Evolutionary conservation across 2,797 vertebrate genomes (phyloP).

Genomic region (Denticeps clupeoides): DNA sequence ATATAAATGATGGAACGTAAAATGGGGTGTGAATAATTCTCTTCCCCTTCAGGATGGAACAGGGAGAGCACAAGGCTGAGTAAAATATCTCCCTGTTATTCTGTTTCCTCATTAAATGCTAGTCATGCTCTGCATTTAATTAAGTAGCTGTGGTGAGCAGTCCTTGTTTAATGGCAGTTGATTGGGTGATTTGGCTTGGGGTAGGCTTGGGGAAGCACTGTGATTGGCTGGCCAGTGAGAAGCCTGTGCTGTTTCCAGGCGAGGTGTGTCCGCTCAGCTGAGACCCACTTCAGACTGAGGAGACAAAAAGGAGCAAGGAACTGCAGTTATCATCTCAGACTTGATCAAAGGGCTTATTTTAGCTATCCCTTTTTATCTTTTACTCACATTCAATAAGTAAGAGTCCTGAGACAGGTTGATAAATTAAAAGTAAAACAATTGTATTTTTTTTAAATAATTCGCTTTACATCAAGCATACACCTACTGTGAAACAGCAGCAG

Average conservation of each 20-base stretch:
- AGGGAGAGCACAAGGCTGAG: no score
- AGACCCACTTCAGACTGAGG: neutral
- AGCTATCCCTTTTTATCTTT: slow-evolving; percentile 4
- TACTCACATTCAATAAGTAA: no score
- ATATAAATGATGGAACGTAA: no score
- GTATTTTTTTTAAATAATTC: no score
- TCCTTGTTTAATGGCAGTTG: slow-evolving; percentile 30
- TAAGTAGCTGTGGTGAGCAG: slow-evolving; percentile 40
- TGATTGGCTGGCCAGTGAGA: slow-evolving; percentile 60
- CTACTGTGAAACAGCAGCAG: no score
- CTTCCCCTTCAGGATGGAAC: no score
- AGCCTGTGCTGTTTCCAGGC: slow-evolving; percentile 62
- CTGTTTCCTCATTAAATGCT: slow-evolving; percentile 51
- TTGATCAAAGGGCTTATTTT: no score
- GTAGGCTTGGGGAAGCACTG: slow-evolving; percentile 43
- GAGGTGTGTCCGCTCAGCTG: slow-evolving; percentile 41
- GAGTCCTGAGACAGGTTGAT: no score
- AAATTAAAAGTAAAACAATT: no score
- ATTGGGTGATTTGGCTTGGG: slow-evolving; percentile 42
- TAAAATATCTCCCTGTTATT: slow-evolving; percentile 32
- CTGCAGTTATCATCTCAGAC: no score
- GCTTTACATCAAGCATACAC: no score
- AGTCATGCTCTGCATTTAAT: slow-evolving; percentile 53
- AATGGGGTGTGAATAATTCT: no score
- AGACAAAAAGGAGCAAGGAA: neutral